Evolutionary conservation across 2,113 vertebrate species (phyloP).

Genomic region (Puma concolor): DNA sequence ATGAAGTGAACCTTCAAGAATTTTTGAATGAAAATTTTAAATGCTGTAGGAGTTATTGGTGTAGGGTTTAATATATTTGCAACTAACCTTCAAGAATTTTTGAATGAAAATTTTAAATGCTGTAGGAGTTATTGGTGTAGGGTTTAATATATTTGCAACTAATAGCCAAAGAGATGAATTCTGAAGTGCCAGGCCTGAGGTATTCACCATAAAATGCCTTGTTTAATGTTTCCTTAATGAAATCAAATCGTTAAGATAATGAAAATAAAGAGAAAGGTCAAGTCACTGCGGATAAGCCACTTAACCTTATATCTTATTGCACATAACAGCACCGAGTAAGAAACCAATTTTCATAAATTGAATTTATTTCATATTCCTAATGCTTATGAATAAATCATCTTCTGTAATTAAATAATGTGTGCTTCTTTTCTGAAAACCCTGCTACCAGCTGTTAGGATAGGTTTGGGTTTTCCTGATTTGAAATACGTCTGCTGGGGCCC

Average conservation of each 20-base stretch:
- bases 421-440: constrained; percentile 40
- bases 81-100: constrained; percentile 22
- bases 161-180: constrained; percentile 61
- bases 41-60: background rate
- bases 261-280: constrained; percentile 81
- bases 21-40: constrained; percentile 17
- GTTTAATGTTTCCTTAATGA: constrained; percentile 81
- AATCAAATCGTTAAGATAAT: constrained; percentile 78
- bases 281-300: constrained; percentile 72
- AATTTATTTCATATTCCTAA: constrained; percentile 77
- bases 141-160: constrained; percentile 1
- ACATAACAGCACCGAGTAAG: constrained; percentile 42
- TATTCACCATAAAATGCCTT: constrained; percentile 60
- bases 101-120: background rate
- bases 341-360: constrained; percentile 76
- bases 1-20: constrained; percentile 23
- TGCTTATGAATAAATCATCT: constrained; percentile 80
- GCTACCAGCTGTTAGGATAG: background rate
- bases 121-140: background rate
- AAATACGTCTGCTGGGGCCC: background rate
- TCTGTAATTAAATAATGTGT: constrained; percentile 67
- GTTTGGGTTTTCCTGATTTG: background rate
- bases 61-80: constrained; percentile 1
- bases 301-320: constrained; percentile 78
- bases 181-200: constrained; percentile 53